These are phyloP conservation scores for Diplosoma virens DNA, from an alignment of 23 tunicate genomes.

Conservation along the genomic window DNA sequence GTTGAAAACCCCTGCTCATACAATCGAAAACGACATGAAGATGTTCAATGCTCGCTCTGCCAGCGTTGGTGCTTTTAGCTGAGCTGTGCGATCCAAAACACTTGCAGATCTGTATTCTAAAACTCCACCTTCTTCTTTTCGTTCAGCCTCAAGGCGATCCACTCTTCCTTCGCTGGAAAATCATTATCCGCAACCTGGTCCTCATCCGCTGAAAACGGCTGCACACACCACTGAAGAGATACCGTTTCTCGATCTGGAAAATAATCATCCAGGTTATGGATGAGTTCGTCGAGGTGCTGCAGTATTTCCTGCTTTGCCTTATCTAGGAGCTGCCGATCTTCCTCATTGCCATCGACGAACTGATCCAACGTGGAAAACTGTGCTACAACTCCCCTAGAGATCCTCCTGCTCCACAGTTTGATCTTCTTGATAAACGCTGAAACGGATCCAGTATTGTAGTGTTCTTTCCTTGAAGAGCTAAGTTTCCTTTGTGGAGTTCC, in stretches of 20 bases:
- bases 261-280: slow-evolving; percentile 17
- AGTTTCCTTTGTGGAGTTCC: slow-evolving; percentile 10
- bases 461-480: slow-evolving; percentile 23
- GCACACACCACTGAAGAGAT: slow-evolving; percentile 18
- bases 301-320: slow-evolving; percentile 22
- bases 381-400: slow-evolving; percentile 25
- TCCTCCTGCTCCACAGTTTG: slow-evolving; percentile 33
- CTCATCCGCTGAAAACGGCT: slow-evolving; percentile 25
- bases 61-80: slow-evolving; percentile 26
- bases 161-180: slow-evolving; percentile 21
- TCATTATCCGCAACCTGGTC: slow-evolving; percentile 18
- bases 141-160: slow-evolving; percentile 26
- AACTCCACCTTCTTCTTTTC: slow-evolving; percentile 19
- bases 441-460: slow-evolving; percentile 11
- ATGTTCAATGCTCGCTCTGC: slow-evolving; percentile 30
- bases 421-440: slow-evolving; percentile 6
- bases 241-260: slow-evolving; percentile 17
- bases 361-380: no score
- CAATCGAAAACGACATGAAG: slow-evolving; percentile 2
- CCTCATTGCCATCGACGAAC: no score
- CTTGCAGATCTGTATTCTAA: slow-evolving; percentile 13
- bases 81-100: no score
- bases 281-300: slow-evolving; percentile 8
- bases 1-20: slow-evolving; percentile 7
- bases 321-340: slow-evolving; percentile 6